Base-by-base conservation (phyloP, 2,888 invertebrate genomes). In the Ophonus ardosiacus region DNA sequence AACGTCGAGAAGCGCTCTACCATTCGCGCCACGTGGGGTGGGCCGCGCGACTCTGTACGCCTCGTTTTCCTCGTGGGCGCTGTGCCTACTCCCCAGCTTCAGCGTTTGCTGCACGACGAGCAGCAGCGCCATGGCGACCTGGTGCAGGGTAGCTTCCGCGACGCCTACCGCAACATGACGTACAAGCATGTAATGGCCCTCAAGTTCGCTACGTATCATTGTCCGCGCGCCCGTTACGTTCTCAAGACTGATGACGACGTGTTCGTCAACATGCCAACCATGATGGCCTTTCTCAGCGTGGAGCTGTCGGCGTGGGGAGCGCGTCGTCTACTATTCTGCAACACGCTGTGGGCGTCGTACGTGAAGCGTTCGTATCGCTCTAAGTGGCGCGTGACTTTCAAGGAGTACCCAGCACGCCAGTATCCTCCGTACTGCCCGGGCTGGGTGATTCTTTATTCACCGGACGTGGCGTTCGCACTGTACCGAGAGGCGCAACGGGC, bases 171-270 rank as follows among this genome's bases (percentile, higher is more conserved):
- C 78, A 97, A 97, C 90, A 93, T 97, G 91, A 97, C 97, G 0
- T 95, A 97, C 88, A 97, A 97, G 89, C 96, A 97, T 90, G 94
- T 96, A 6, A 96, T 96, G 94, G 95, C 95, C 0, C 92, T 97
- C 65, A 96, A 96, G 89, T 97, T 97, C 95, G 94, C 95, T 18
- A 91, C 93, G 0, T 94, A 94, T 88, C 93, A 95, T 88, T 97
- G 97, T 89, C 92, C 93, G 0, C 91, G 92, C 56, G 96, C 95
- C 0, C 94, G 93, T 87, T 91, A 91, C 86, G 90, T 96, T 81
- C 91, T 96, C 82, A 96, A 96, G 90, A 93, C 95, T 85, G 96
- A 96, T 89, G 96, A 96, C 89, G 96, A 96, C 90, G 93, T 96
- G 86, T 94, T 96, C 87, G 94, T 96, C 15, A 95, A 96, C 90